Evolutionary conservation across 2,888 invertebrate species (phyloP), one percentile per base, ranked within the genome.

Genomic region (Tetramorium bicarinatum): DNA sequence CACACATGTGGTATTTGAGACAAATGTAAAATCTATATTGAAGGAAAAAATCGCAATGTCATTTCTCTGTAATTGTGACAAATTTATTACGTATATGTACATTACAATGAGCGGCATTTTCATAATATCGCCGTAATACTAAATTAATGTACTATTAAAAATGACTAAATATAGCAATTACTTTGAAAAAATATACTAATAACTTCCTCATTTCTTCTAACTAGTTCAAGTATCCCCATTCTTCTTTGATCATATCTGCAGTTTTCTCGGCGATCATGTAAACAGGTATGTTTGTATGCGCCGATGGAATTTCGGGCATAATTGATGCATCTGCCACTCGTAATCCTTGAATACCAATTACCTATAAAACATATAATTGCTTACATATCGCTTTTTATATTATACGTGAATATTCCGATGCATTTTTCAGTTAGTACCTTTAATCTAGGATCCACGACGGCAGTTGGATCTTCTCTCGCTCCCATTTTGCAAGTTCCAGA

Each of bases 231-330:
- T 86, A 89, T 38, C 91, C 90, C 96, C 96, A 96, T 79, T 95
- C 95, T 72, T 93, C 91, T 89, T 96, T 96, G 44, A 97, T 96
- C 93, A 96, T 95, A 92, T 96, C 96, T 0, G 96, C 96, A 3
- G 95, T 96, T 91, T 97, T 97, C 94, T 97, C 97, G 0, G 96
- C 97, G 67, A 97, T 96, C 97, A 97, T 97, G 52, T 96, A 96
- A 0, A 96, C 96, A 7, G 97, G 96, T 1, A 96, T 96, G 88
- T 96, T 96, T 0, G 96, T 96, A 92, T 97, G 96, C 0, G 96
- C 97, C 0, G 96, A 96, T 75, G 96, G 95, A 11, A 96, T 96
- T 83, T 95, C 95, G 0, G 97, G 97, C 93, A 97, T 96, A 25
- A 97, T 95, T 87, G 97, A 96, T 64, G 96, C 96, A 91, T 97